Evolutionary conservation across 2,888 invertebrate genomes (phyloP).

Genomic region (Steromphala cineraria): DNA sequence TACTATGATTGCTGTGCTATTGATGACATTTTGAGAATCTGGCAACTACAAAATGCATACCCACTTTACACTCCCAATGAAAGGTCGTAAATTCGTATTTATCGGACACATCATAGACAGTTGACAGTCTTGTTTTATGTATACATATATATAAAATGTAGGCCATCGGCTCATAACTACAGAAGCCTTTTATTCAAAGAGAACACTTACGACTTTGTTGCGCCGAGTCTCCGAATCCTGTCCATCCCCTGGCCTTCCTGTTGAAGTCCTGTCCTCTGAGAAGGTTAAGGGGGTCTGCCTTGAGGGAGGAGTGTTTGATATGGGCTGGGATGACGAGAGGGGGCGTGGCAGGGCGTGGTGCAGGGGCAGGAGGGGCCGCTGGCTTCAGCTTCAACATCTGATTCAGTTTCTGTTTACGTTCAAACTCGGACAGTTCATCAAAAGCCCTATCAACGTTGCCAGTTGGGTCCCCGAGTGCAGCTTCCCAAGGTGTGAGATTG

Average conservation of each 20-base stretch:
- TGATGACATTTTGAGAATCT: too few relatives aligned
- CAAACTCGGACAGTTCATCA: conserved; percentile 70
- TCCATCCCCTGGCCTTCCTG: conserved; percentile 63
- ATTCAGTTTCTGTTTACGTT: conserved; percentile 36
- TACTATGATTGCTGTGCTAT: too few relatives aligned
- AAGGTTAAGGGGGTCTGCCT: conserved; percentile 27
- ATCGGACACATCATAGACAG: too few relatives aligned
- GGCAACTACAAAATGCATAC: too few relatives aligned
- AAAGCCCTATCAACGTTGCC: conserved; percentile 85
- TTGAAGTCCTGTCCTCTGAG: conserved; percentile 63
- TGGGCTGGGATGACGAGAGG: conserved; percentile 16
- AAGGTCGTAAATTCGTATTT: too few relatives aligned
- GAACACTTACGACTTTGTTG: conserved; percentile 38
- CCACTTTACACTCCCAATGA: too few relatives aligned
- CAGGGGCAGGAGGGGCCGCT: conserved; percentile 19
- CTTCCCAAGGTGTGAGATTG: conserved; percentile 84
- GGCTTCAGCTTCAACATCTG: conserved; percentile 32
- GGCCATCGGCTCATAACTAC: too few relatives aligned
- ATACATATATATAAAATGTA: too few relatives aligned
- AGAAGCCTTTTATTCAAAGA: not conserved
- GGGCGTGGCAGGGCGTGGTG: conserved; percentile 15
- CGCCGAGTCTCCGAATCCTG: conserved; percentile 37
- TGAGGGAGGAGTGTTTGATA: conserved; percentile 23
- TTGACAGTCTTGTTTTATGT: too few relatives aligned
- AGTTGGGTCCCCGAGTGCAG: conserved; percentile 80